Conservation (phyloP, 2,113 vertebrate genomes). For the Tyrannus savana region DNA sequence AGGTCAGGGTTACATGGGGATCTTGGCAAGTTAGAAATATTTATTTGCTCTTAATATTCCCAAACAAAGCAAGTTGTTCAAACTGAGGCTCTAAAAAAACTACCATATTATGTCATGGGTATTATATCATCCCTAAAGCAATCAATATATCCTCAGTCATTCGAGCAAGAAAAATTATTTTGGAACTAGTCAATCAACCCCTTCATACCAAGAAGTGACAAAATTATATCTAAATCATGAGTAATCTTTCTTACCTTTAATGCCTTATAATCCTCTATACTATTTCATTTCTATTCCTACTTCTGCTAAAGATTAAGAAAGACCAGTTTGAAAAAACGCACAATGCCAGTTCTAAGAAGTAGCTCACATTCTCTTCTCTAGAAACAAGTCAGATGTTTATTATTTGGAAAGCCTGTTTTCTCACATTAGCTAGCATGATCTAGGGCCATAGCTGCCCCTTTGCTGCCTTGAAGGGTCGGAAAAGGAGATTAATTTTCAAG, state of each 20-base stretch:
- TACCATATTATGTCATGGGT: neutral
- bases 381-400: neutral
- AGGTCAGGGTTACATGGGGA: neutral
- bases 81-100: neutral
- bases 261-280: neutral
- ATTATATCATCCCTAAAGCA: neutral
- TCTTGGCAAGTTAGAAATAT: neutral
- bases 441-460: neutral
- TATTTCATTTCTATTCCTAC: neutral
- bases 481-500: neutral
- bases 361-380: neutral
- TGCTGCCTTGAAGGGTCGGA: neutral
- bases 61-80: neutral
- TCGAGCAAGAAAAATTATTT: neutral
- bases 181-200: neutral
- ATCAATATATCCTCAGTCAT: neutral
- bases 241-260: neutral
- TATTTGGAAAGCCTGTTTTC: neutral
- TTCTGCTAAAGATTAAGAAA: neutral
- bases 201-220: neutral
- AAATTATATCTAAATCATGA: neutral
- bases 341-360: neutral
- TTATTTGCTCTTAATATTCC: neutral
- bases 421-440: neutral
- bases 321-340: neutral